Evolutionary conservation across 2,113 vertebrate genomes (phyloP), one percentile per base, ranked within the genome.

Genomic region (Eonycteris spelaea): DNA sequence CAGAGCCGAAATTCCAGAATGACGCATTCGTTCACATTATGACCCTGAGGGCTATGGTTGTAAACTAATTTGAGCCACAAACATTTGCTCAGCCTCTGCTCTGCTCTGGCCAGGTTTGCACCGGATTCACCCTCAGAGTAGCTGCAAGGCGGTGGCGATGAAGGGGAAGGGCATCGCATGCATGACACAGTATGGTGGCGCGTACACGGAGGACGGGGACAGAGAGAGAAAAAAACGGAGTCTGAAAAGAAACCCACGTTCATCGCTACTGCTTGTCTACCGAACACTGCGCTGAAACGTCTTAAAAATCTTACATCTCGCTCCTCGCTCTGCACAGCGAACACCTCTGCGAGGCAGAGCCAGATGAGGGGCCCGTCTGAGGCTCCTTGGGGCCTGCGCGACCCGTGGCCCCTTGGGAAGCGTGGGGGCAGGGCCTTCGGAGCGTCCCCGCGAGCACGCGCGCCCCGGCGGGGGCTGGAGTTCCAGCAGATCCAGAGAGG

Each of bases 201-300:
- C n/a, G n/a, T n/a, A n/a, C n/a, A n/a, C n/a, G n/a, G n/a, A n/a
- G n/a, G n/a, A n/a, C n/a, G n/a, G n/a, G 57, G 6, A 8, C 21
- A 57, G 18, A 24, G 5, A 14, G 6, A 4, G 43, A 13, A 10
- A 15, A 6, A 43, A 6, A 61, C 0, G 1, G 5, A 63, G 5
- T 8, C 48, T 0, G 21, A 1, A 11, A 9, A 13, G 14, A n/a
- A 55, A 51, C 6, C 11, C 6, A 4, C 22, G 19, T 12, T 30
- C 19, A 26, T 3, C 5, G 7, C 18, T 30, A 3, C 48, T 3
- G 30, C 28, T 7, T 24, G 30, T 13, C 1, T 5, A 24, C 4
- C 5, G 55, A 33, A 15, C 6, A 18, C 26, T 7, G 14, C 3
- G 16, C 65, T 1, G 28, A 43, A 53, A 40, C 7, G 11, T 18